Conservation (phyloP, 2,113 vertebrate genomes). For the Cynoglossus semilaevis region DNA sequence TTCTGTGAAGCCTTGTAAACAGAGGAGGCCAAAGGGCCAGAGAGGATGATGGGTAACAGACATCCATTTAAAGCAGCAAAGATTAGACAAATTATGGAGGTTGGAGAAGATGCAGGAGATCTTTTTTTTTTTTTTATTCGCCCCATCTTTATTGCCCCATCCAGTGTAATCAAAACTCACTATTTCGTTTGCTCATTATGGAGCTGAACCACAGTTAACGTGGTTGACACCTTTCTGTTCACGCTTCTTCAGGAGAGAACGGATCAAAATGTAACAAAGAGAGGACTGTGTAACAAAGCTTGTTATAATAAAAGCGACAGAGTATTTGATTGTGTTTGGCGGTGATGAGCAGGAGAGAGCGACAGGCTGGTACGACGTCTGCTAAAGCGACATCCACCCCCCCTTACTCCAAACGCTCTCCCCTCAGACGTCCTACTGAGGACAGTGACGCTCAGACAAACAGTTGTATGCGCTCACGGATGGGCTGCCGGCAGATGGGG, state of each 20-base stretch:
- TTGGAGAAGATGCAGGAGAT: not conserved
- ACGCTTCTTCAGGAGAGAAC: constrained; percentile 19
- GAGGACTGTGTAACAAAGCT: constrained; percentile 22
- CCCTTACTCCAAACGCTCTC: not conserved
- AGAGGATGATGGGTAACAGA: constrained; percentile 69
- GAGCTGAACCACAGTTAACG: constrained; percentile 8
- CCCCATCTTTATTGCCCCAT: constrained; percentile 3
- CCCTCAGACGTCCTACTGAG: constrained; percentile 13
- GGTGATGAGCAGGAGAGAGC: constrained; percentile 8
- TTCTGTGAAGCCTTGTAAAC: constrained; percentile 68
- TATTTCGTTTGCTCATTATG: not conserved
- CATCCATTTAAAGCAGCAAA: constrained; percentile 69
- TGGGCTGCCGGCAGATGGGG: constrained; percentile 94
- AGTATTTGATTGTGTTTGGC: not conserved
- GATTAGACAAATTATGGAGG: constrained; percentile 36
- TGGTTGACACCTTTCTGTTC: constrained; percentile 2
- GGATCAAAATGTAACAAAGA: constrained; percentile 31
- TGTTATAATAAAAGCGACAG: constrained; percentile 18
- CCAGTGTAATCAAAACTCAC: constrained; percentile 2
- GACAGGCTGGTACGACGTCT: constrained; percentile 9
- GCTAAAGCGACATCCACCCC: constrained; percentile 11
- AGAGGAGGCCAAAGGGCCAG: constrained; percentile 55
- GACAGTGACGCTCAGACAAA: constrained; percentile 80
- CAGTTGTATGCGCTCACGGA: constrained; percentile 92
- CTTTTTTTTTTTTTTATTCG: not conserved